Evolutionary conservation across 2,888 invertebrate genomes (phyloP), one percentile per base, ranked within the genome.

Genomic region (Limnephilus rhombicus): DNA sequence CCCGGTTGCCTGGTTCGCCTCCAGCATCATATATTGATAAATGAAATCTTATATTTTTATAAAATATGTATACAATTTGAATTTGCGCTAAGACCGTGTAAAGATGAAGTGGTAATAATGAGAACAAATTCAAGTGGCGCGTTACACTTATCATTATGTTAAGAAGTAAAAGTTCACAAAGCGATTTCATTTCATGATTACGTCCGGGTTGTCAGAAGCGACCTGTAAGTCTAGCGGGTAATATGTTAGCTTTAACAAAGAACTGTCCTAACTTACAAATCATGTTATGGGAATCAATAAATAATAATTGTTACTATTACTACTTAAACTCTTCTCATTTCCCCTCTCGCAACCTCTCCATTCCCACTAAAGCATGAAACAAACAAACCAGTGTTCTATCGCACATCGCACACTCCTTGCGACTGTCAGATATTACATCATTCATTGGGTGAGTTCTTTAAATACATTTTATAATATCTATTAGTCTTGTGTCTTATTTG

Each of bases 211-310:
- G 41, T 87, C 49, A 9, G 53, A 87, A 87, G 31, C 49, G 53
- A 49, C 29, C n/a, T 49, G 49, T 18, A 37, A 83, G 83, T 68
- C 68, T 24, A 31, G 34, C 83, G 83, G 37, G 37, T 45, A 29
- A 37, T 45, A 45, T 34, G 80, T 88, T 88, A 88, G 80, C 31
- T 90, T 89, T 80, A 89, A 37, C 24, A 37, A 89, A 45, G 41
- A 89, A 80, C 95, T 95, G 95, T 95, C 94, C 95, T 95, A 13
- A 89, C 80, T 89, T 29, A 95, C 95, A 96, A 95, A 95, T 94
- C 94, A 94, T 95, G 95, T 95, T 94, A 96, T 96, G 96, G 95
- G 96, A 96, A 95, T 92, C 91, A 94, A 96, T 96, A 96, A 96
- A 68, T 68, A 68, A 68, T 68, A 68, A 96, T 95, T 96, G 95